Evolutionary conservation across 37 sponge, comb jelly and placozoan genomes (phyloP), one percentile per base, ranked within the genome.

Genomic region (Beroe ovata): DNA sequence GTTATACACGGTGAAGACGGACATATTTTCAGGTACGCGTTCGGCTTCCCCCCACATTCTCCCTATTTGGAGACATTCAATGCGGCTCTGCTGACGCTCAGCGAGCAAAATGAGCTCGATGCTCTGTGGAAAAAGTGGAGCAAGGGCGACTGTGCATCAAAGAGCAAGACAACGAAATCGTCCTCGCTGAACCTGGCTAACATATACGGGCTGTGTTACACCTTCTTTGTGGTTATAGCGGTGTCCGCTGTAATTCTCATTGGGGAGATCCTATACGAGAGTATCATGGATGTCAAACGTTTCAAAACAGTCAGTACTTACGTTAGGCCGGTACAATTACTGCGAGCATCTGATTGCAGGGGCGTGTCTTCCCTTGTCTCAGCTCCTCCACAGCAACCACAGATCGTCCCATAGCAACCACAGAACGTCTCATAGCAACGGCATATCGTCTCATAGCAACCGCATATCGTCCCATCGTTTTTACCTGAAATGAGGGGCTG

Each of bases 121-220:
- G 42, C 84, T 20, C 84, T 77, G 25, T 77, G 84, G 84, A 77
- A 77, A 35, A 77, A 77, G 84, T 77, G 84, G 84, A 77, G 84
- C 41, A 77, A 77, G 84, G 84, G 84, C 20, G 84, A 77, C 47
- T 77, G 84, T 19, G 84, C 84, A 25, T 39, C 84, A 3, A 39
- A 42, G 84, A 36, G 84, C 54, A 77, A 42, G 21, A 42, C 84
- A 6, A 39, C 42, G 4, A 77, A 40, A 41, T 77, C 84, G 14
- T 77, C 84, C 84, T 77, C 84, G 4, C 47, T 77, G 20, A 77
- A 77, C 28, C 84, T 77, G 54, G 84, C 84, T 2, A 77, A 77
- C 47, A 77, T 77, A 42, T 77, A 77, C 84, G 84, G 84, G 22
- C 84, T 77, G 0, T 77, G 84, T 25, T 77, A 77, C 54, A 77